Conservation (phyloP, 64 coral and sea anemone genomes). For the Stichodactyla helianthus region DNA sequence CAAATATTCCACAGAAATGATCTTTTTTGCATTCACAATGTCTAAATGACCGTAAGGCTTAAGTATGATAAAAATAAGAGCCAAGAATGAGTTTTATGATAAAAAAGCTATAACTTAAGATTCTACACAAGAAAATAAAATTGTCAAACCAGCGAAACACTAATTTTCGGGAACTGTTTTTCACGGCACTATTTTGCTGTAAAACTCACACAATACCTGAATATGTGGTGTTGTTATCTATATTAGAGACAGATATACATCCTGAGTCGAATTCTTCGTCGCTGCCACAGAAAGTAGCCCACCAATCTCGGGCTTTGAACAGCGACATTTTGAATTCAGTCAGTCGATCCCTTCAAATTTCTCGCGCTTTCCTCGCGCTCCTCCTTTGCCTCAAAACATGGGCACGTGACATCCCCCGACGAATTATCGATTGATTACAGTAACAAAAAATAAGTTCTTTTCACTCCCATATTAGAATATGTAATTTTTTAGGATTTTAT, state of each 20-base stretch:
- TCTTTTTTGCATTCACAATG: not conserved
- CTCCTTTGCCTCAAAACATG: not conserved
- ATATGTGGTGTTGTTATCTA: conserved; percentile 74
- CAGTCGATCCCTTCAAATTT: not conserved
- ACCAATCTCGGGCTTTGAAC: conserved; percentile 99
- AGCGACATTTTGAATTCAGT: conserved; percentile 81
- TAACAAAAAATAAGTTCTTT: too few species aligned
- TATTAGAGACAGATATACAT: conserved; percentile 92
- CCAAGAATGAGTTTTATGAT: not conserved
- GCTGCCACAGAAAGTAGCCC: conserved; percentile 91
- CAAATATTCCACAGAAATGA: not conserved
- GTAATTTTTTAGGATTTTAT: not conserved
- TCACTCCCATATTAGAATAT: not conserved
- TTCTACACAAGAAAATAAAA: not conserved
- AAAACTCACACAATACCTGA: conserved; percentile 43
- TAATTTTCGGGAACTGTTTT: not conserved
- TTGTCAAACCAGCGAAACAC: not conserved
- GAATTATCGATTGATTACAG: not conserved
- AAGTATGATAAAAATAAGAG: not conserved
- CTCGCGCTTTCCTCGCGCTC: conserved; percentile 1
- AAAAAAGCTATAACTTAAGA: not conserved
- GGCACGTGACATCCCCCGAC: conserved; percentile 39
- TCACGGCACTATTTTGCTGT: not conserved
- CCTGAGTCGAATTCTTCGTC: conserved; percentile 98
- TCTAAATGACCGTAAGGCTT: not conserved